These are phyloP conservation scores for Callaeas wilsoni DNA, from an alignment of 2,113 vertebrate genomes.

Conservation along the genomic window DNA sequence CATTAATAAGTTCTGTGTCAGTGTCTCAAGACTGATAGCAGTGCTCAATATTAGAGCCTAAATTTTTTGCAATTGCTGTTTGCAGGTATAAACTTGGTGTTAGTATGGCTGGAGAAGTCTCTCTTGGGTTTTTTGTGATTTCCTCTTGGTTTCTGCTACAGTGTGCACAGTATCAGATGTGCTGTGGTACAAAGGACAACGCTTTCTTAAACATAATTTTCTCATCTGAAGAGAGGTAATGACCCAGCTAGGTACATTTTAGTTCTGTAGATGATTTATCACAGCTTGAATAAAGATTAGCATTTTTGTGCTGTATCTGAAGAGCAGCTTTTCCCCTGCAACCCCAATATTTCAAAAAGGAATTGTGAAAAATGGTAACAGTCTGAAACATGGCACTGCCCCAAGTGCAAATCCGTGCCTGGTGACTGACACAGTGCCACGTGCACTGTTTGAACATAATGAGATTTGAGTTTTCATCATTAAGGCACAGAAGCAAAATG, in stretches of 20 bases:
- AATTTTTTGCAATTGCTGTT: neutral
- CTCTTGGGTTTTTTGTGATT: neutral
- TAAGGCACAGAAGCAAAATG: neutral
- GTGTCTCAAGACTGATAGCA: neutral
- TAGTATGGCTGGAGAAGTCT: neutral
- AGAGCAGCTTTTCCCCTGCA: neutral
- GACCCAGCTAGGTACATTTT: neutral
- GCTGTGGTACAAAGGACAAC: neutral
- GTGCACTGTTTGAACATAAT: neutral
- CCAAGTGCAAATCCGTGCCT: neutral
- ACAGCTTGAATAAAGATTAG: neutral
- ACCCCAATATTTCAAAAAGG: neutral
- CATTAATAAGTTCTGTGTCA: neutral
- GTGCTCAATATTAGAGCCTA: neutral
- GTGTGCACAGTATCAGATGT: neutral
- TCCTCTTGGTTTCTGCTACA: neutral
- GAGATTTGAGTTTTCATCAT: neutral
- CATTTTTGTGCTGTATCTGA: neutral
- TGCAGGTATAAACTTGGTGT: neutral
- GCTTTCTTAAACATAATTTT: neutral
- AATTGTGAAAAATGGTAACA: neutral
- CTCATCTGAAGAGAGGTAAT: neutral
- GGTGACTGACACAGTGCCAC: neutral
- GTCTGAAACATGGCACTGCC: neutral
- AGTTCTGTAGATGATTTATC: neutral